phyloP scores from a whole-genome alignment of 2,113 vertebrate genomes.

The Dryoscopus gambensis region DNA sequence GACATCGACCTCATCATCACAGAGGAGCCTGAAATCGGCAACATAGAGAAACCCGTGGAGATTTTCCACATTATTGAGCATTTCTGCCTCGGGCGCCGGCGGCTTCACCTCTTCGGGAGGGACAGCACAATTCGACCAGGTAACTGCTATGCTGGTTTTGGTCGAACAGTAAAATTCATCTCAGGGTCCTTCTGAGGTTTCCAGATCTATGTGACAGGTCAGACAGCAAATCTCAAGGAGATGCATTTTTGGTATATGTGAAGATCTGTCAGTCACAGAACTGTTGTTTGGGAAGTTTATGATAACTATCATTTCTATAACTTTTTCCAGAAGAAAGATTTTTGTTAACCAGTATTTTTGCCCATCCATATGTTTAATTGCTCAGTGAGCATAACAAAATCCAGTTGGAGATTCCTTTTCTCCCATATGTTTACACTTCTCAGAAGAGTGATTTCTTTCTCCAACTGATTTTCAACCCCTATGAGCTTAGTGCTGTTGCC shows the following conservation, averaged over 20 bases:
- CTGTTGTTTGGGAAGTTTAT: background rate
- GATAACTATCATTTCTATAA: background rate
- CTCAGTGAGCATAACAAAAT: background rate
- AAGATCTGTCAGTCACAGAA: background rate
- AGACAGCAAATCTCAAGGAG: background rate
- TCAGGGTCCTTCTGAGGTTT: background rate
- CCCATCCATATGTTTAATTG: background rate
- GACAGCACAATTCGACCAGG: slow-evolving; percentile 97
- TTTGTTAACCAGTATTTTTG: background rate
- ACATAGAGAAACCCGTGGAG: slow-evolving; percentile 97
- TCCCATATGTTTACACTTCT: background rate
- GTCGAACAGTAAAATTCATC: background rate
- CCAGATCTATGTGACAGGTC: background rate
- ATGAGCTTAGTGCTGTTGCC: background rate
- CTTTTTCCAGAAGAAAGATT: background rate
- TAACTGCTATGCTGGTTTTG: background rate
- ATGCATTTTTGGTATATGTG: background rate
- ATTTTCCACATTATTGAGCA: slow-evolving; percentile 99
- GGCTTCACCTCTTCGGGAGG: slow-evolving; percentile 93
- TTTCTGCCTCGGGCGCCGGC: slow-evolving; percentile 91
- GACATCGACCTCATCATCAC: slow-evolving; percentile 98
- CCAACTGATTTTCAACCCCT: background rate
- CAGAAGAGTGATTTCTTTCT: background rate
- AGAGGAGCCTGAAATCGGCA: slow-evolving; percentile 95
- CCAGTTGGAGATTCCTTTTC: background rate